These are phyloP conservation scores for Ochropleura plecta DNA, from an alignment of 2,888 invertebrate genomes.

Conservation along the genomic window DNA sequence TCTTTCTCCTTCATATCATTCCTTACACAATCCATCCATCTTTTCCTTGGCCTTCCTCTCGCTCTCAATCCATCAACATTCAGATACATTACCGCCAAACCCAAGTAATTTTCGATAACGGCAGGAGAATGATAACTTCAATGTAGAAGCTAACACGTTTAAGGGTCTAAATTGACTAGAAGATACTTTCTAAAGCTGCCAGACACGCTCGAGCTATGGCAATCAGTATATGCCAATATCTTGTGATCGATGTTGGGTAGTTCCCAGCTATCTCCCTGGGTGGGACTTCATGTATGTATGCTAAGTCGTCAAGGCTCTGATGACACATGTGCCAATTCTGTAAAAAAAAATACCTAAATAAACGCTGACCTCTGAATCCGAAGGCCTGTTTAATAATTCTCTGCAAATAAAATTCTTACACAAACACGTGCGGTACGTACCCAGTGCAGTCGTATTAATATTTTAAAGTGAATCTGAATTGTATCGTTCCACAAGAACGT, in stretches of 20 bases:
- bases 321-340: background rate
- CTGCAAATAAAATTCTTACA: slow-evolving; percentile 31
- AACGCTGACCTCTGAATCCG: slow-evolving; percentile 15
- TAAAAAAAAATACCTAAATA: slow-evolving; percentile 17
- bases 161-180: background rate
- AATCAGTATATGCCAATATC: background rate
- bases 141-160: background rate
- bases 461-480: slow-evolving; percentile 10
- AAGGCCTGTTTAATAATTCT: slow-evolving; percentile 41
- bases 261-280: background rate
- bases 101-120: too few relatives aligned
- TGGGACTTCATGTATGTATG: background rate
- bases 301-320: slow-evolving; percentile 1
- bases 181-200: background rate
- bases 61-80: too few relatives aligned
- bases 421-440: slow-evolving; percentile 27
- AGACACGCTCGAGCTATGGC: background rate
- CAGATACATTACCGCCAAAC: too few relatives aligned
- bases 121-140: too few relatives aligned
- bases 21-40: too few relatives aligned
- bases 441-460: slow-evolving; percentile 20
- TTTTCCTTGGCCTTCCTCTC: too few relatives aligned
- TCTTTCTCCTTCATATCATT: too few relatives aligned
- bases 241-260: background rate
- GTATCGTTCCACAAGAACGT: background rate